Base-by-base conservation (phyloP, 2,113 vertebrate genomes). In the Lophotis ruficrista region DNA sequence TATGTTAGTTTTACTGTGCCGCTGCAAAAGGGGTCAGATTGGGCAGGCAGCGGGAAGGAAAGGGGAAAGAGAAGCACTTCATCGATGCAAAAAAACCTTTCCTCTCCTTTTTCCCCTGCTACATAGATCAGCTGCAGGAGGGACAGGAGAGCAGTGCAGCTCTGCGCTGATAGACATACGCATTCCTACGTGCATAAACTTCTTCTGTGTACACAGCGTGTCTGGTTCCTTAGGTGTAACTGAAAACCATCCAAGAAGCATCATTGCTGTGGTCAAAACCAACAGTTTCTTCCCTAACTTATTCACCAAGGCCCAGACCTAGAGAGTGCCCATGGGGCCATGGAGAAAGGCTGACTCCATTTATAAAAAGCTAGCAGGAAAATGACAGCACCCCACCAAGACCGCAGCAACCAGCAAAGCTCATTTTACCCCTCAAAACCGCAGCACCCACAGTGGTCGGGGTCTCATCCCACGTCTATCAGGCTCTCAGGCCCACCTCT, bases 71-170 rank as follows among this genome's bases (percentile, higher is more conserved):
- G 58, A 61, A 95, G 45, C 22, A 25, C 15, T 10, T 56, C 11
- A 62, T 2, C 58, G 93, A 91, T 96, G 89, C 22, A 83, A 53
- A 83, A 53, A 95, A 96, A 95, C 3, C 89, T 89, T 89, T 48
- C 69, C 80, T 48, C 30, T 51, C 50, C 87, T 47, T 0, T 1
- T 10, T 75, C 71, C 86, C 73, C 91, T 76, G 95, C 85, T 86
- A 21, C 80, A 33, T 4, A 5, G 33, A 68, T 85, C 77, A 91
- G 37, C 90, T 82, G 88, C 81, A 53, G 70, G 58, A 80, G 78
- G 87, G 53, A 27, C 12, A 15, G 86, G 62, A 48, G 58, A 65
- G 84, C 57, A 18, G 76, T 21, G 21, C 83, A 91, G 86, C 85
- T 71, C 88, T 33, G 90, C 13, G 27, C 62, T 10, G 13, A 73